Conservation (phyloP, 2,113 vertebrate species). For the Calidris pugnax region DNA sequence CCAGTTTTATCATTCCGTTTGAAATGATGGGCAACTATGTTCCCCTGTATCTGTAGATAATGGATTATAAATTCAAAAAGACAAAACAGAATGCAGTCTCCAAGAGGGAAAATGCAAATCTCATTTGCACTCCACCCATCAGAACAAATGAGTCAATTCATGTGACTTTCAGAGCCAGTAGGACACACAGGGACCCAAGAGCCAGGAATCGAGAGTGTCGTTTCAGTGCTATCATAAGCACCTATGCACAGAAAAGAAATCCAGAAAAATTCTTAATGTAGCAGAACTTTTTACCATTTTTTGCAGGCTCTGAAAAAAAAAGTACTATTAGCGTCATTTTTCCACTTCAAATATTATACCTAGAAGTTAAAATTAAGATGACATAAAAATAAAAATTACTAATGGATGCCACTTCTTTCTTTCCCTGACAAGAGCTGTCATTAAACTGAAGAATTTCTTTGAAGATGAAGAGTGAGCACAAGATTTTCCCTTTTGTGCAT, state of each 20-base stretch:
- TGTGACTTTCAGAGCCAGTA: not conserved
- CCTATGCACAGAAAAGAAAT: not conserved
- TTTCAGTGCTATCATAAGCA: not conserved
- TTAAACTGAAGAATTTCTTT: not conserved
- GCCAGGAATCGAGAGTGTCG: not conserved
- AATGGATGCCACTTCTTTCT: not conserved
- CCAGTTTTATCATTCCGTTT: not conserved
- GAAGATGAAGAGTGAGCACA: not conserved
- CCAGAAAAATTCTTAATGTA: not conserved
- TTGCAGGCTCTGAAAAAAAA: not conserved
- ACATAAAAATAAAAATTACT: not conserved
- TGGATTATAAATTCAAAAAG: accelerated
- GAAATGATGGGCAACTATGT: not conserved
- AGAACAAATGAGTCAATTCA: not conserved
- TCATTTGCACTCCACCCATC: not conserved
- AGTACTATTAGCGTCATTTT: not conserved
- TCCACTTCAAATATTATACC: not conserved
- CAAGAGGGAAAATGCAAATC: not conserved
- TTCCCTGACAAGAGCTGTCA: not conserved
- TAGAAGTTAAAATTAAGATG: not conserved
- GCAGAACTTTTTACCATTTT: not conserved
- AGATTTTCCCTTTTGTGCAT: conserved; percentile 14
- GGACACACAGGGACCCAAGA: not conserved
- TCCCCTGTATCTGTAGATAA: not conserved
- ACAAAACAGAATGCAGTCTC: not conserved